Percentiles rank a stretch among this genome's conserved stretches.
phyloP scores from a whole-genome alignment of 2,888 invertebrate genomes.

The Taenaris catops region DNA sequence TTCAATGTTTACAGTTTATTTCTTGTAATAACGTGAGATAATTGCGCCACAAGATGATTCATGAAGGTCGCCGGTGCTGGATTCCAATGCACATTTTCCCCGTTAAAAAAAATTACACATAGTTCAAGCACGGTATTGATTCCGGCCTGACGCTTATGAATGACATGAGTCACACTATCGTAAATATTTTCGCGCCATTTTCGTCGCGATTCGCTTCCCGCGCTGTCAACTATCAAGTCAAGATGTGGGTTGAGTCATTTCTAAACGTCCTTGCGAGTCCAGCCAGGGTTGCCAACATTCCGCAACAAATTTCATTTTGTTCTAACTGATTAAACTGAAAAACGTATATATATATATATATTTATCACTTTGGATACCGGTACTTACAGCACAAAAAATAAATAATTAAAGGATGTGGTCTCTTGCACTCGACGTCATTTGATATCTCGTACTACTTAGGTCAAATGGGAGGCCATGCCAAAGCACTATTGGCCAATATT shows the following conservation, averaged over 20 bases:
- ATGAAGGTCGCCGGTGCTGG: slow-evolving; percentile 25
- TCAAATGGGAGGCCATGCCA: too few species aligned
- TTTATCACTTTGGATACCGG: too few species aligned
- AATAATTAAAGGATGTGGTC: too few species aligned
- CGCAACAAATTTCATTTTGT: too few species aligned
- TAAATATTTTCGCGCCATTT: slow-evolving; percentile 9
- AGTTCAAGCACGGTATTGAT: slow-evolving; percentile 6
- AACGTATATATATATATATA: too few species aligned
- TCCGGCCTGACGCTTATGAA: slow-evolving; percentile 13
- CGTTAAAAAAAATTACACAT: slow-evolving; percentile 16
- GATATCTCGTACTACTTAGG: too few species aligned
- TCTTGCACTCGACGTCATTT: too few species aligned
- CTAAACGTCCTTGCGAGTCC: slow-evolving; percentile 40
- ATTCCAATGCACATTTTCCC: slow-evolving; percentile 29
- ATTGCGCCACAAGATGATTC: slow-evolving; percentile 25
- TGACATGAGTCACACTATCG: slow-evolving; percentile 16
- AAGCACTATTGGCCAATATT: too few species aligned
- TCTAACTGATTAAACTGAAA: too few species aligned
- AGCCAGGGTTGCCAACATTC: slow-evolving; percentile 29
- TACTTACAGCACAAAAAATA: too few species aligned
- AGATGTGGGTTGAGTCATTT: slow-evolving; percentile 39
- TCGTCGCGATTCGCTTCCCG: slow-evolving; percentile 10
- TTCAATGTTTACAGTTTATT: too few species aligned
- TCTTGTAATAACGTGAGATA: too few species aligned
- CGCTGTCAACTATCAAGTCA: slow-evolving; percentile 24